A percentile compares a stretch with the other conserved stretches of the same genome.
Evolutionary conservation across 37 sponge, comb jelly and placozoan genomes (phyloP).

Genomic region (Diacarnus erythraeanus): DNA sequence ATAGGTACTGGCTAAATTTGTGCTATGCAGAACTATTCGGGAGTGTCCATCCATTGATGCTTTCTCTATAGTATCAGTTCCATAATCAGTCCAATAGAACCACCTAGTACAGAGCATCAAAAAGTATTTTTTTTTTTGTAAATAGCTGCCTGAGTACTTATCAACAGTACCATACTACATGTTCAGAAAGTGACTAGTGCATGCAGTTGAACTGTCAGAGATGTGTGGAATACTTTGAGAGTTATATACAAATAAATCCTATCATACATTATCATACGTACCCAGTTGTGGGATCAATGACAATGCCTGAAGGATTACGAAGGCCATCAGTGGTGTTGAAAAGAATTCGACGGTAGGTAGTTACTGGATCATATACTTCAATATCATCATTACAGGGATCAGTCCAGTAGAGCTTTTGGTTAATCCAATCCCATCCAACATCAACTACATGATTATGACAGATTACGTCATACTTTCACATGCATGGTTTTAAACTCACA

Average conservation of each 20-base stretch:
- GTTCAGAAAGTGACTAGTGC: too few relatives aligned
- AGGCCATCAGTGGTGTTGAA: background rate
- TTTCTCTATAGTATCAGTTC: constrained; percentile 36
- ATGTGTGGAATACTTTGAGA: too few relatives aligned
- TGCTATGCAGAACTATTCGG: constrained; percentile 21
- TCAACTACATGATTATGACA: too few relatives aligned
- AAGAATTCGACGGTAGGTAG: constrained; percentile 7
- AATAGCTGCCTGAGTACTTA: too few relatives aligned
- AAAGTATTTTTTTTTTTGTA: too few relatives aligned
- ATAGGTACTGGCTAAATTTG: background rate
- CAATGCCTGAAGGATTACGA: constrained; percentile 14
- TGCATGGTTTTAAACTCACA: constrained; percentile 11
- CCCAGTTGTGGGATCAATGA: constrained; percentile 43
- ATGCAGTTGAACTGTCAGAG: too few relatives aligned
- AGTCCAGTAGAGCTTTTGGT: constrained; percentile 33
- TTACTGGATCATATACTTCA: constrained; percentile 26
- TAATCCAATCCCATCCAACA: constrained; percentile 37
- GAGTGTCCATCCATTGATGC: constrained; percentile 65
- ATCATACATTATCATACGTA: background rate
- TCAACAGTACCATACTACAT: too few relatives aligned
- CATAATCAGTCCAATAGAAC: constrained; percentile 67
- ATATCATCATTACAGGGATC: constrained; percentile 2
- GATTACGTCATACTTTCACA: too few relatives aligned
- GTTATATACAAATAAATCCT: too few relatives aligned
- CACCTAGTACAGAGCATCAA: constrained; percentile 14